phyloP scores from a whole-genome alignment of 2,797 vertebrate genomes.

The Bradypodion pumilum region DNA sequence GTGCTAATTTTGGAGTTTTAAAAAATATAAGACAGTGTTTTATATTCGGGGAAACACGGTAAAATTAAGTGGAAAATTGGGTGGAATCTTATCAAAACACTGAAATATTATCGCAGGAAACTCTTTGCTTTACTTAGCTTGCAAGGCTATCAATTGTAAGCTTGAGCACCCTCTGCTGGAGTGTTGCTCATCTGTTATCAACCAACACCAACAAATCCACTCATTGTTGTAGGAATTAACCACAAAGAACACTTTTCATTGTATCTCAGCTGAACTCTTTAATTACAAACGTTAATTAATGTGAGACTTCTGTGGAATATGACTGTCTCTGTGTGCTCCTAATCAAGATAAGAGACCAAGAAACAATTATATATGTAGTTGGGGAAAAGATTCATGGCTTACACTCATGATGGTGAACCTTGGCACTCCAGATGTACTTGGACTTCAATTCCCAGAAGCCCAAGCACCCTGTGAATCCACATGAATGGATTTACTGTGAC shows the following conservation, averaged over 20 bases:
- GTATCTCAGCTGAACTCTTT: not conserved
- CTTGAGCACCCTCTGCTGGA: constrained; percentile 63
- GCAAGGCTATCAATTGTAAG: constrained; percentile 4
- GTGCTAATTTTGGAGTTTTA: too few species aligned
- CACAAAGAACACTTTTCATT: not conserved
- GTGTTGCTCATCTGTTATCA: not conserved
- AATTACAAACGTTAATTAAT: not conserved
- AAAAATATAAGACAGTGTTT: too few species aligned
- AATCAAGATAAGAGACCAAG: not conserved
- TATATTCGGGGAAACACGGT: too few species aligned
- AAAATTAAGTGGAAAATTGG: not conserved
- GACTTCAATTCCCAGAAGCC: too few species aligned
- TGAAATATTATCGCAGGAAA: not conserved
- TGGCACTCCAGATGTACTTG: too few species aligned
- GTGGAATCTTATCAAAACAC: not conserved
- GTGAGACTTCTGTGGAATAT: not conserved
- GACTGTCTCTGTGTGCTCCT: not conserved
- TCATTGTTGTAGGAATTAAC: not conserved
- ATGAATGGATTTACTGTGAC: too few species aligned
- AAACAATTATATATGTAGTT: not conserved
- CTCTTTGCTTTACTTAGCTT: not conserved
- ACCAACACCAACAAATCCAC: not conserved
- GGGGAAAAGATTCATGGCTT: not conserved
- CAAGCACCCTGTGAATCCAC: too few species aligned
- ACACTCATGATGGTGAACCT: too few species aligned